A percentile compares a stretch with the other conserved stretches of the same genome.
Evolutionary conservation across 2,797 vertebrate genomes (phyloP).

Genomic region (Heliangelus exortis): DNA sequence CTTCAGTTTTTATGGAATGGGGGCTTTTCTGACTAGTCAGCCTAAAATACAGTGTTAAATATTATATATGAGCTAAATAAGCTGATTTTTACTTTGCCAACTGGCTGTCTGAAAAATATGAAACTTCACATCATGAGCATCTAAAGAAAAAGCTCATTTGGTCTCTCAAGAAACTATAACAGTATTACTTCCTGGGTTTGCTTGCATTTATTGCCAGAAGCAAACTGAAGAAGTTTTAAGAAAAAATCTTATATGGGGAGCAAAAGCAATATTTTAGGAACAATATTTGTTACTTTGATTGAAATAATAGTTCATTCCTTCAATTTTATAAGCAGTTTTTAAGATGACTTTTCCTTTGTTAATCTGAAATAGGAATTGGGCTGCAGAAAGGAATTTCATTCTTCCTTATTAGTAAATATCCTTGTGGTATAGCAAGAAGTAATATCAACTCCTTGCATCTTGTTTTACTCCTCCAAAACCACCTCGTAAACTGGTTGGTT

Average conservation of each 20-base stretch:
- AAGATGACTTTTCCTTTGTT: background rate
- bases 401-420: background rate
- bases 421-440: background rate
- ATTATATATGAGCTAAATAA: conserved; percentile 44
- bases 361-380: background rate
- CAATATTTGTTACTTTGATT: background rate
- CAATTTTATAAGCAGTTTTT: background rate
- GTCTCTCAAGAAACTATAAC: background rate
- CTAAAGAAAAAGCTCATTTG: background rate
- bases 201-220: background rate
- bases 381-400: background rate
- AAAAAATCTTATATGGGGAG: background rate
- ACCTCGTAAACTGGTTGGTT: background rate
- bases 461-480: background rate
- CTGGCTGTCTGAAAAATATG: background rate
- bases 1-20: conserved; percentile 19
- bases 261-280: background rate
- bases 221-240: background rate
- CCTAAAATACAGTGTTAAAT: conserved; percentile 34
- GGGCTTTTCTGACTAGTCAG: conserved; percentile 46
- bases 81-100: conserved; percentile 24
- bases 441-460: background rate
- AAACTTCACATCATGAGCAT: background rate
- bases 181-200: background rate
- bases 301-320: background rate